phyloP scores from a whole-genome alignment of 2,888 invertebrate species.

The Leucoma salicis region DNA sequence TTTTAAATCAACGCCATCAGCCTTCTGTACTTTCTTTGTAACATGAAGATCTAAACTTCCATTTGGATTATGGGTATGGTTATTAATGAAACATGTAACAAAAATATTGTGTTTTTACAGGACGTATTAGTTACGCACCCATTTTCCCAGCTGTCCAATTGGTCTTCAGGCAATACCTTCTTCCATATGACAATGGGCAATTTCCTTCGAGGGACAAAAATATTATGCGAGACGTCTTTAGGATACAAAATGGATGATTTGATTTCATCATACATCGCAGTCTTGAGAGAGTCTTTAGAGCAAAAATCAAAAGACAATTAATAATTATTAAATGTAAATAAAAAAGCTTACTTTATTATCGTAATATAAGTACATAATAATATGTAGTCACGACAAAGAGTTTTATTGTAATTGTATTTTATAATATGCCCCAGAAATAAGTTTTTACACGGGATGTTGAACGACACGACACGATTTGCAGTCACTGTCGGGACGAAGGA shows the following conservation, averaged over 20 bases:
- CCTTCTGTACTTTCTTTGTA: constrained; percentile 1
- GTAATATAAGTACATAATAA: neutral
- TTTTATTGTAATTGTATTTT: no score
- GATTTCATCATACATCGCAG: constrained; percentile 92
- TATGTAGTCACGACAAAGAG: no score
- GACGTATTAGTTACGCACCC: constrained; percentile 92
- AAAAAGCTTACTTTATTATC: neutral
- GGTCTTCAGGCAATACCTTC: constrained; percentile 97
- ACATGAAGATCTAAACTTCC: constrained; percentile 3
- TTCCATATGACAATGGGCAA: constrained; percentile 98
- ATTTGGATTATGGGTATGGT: constrained; percentile 5
- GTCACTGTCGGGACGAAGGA: no score
- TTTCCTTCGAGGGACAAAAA: constrained; percentile 93
- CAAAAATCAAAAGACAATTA: constrained; percentile 37
- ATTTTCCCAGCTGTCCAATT: constrained; percentile 94
- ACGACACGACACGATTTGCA: no score
- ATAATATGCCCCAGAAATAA: no score
- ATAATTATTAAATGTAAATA: neutral
- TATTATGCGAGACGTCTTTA: constrained; percentile 94
- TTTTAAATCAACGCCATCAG: neutral
- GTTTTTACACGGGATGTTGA: no score
- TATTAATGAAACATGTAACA: neutral
- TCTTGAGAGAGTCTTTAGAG: constrained; percentile 67
- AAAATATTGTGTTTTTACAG: constrained; percentile 61
- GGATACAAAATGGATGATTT: constrained; percentile 99